Conservation (phyloP, 2,888 invertebrate genomes). For the Alviniconcha strummeri region DNA sequence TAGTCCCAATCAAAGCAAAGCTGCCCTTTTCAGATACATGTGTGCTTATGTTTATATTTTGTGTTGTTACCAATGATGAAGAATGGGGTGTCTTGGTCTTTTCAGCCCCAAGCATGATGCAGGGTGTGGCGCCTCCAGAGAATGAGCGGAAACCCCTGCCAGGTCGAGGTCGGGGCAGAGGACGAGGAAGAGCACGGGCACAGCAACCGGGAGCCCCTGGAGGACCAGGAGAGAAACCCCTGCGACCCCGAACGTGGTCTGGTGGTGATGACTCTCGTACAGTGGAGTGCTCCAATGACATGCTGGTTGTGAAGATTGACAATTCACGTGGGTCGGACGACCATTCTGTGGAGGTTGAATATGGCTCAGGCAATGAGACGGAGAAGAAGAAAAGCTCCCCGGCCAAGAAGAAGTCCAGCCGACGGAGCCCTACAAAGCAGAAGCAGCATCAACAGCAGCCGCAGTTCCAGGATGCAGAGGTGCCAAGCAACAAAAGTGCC, state of each 20-base stretch:
- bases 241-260: conserved; percentile 56
- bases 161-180: conserved; percentile 46
- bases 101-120: conserved; percentile 10
- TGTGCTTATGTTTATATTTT: no score
- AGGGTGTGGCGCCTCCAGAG: background rate
- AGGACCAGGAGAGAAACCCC: conserved; percentile 51
- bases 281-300: conserved; percentile 63
- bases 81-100: background rate
- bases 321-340: conserved; percentile 49
- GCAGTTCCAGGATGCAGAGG: conserved; percentile 47
- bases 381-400: conserved; percentile 18
- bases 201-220: conserved; percentile 36
- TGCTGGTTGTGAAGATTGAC: conserved; percentile 66
- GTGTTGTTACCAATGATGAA: no score
- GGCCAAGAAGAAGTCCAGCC: background rate
- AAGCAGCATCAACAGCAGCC: conserved; percentile 31
- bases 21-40: no score
- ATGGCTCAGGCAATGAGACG: background rate
- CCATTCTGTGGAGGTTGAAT: conserved; percentile 33
- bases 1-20: no score
- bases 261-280: conserved; percentile 64
- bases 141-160: conserved; percentile 38
- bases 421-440: conserved; percentile 28
- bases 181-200: conserved; percentile 61
- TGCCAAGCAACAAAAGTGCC: conserved; percentile 12